Evolutionary conservation across 2,888 invertebrate genomes (phyloP), one percentile per base, ranked within the genome.

Genomic region (Troilus luridus): DNA sequence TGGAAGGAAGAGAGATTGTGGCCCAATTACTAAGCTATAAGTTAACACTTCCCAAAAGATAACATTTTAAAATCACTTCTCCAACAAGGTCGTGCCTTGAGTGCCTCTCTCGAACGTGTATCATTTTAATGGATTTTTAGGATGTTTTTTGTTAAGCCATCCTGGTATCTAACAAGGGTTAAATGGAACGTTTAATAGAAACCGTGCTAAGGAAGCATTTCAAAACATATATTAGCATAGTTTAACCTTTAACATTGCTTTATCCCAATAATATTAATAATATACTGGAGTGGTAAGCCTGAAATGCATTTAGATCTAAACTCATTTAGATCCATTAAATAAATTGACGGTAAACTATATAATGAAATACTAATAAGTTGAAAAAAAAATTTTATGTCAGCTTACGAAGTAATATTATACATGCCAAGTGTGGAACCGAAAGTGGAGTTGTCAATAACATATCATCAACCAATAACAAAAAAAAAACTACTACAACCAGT

Each of bases 121-220:
- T 72, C 27, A 72, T 72, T 27, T 72, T 72, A 72, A 72, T 27
- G 72, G 72, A 12, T 72, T 72, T 72, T 72, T 72, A 27, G 24
- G 24, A 72, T 14, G 27, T 24, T 14, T 5, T 14, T 24, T 14
- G 0, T 27, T 3, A 72, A 72, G 27, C 27, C 14, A 24, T 41
- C 41, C 14, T 12, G 67, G 27, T 27, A 72, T 72, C 72, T 27
- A 72, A 10, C 6, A 5, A 24, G 11, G 6, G 21, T 72, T 72
- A 72, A 72, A 27, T 27, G 72, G 72, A 72, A 72, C 72, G 27
- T 72, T 72, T 72, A 24, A 72, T 72, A 27, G 24, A 27, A 72
- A 27, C 41, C 41, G 41, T 27, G 72, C 5, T 27, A 72, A 11
- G 72, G 72, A 72, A 27, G 27, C 24, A 14, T 72, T 72, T 72